Conservation (phyloP, 2,113 vertebrate genomes). For the Cepphus grylle region DNA sequence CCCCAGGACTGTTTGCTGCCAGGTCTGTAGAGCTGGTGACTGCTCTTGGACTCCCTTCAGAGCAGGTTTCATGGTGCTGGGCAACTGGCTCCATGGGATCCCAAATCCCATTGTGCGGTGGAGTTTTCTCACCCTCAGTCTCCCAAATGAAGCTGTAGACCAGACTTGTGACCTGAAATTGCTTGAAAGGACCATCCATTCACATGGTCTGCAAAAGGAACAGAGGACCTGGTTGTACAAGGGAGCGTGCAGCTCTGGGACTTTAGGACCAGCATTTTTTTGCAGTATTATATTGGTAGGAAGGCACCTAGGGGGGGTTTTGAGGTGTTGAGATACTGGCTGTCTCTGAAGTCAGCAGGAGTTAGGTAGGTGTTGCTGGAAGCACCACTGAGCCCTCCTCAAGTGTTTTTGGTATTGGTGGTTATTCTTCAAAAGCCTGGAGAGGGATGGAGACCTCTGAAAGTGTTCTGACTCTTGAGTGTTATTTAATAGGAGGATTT, state of each 20-base stretch:
- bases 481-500: not conserved
- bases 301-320: not conserved
- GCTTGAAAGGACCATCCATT: not conserved
- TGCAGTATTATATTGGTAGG: not conserved
- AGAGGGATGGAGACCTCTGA: not conserved
- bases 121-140: not conserved
- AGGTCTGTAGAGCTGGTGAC: not conserved
- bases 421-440: not conserved
- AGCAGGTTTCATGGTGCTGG: not conserved
- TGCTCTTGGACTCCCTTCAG: not conserved
- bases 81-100: not conserved
- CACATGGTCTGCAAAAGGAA: not conserved
- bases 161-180: not conserved
- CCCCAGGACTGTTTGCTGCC: not conserved
- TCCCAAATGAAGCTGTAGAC: not conserved
- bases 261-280: not conserved
- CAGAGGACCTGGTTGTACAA: not conserved
- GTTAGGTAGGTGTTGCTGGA: not conserved
- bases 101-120: rapidly evolving
- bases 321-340: not conserved
- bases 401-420: not conserved
- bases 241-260: not conserved
- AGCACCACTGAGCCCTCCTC: not conserved
- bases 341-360: not conserved
- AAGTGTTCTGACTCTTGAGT: not conserved